A percentile compares a stretch with the other conserved stretches of the same genome.
Conservation (phyloP, 2,888 invertebrate species). For the Macrosiphum euphorbiae region DNA sequence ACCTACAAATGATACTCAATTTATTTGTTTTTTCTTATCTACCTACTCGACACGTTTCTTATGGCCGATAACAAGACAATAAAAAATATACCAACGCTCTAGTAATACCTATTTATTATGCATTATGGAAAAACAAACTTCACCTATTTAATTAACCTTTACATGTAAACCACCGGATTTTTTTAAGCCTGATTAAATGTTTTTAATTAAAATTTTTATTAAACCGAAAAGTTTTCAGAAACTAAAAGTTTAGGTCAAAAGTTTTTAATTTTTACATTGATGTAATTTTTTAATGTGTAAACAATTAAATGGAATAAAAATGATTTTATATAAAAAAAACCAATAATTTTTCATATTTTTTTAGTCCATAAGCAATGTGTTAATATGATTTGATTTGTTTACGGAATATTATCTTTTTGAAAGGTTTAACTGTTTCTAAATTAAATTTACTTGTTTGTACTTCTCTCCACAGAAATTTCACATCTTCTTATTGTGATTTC, state of each 20-base stretch:
- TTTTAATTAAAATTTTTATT: not conserved
- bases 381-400: no score
- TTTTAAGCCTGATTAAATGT: not conserved
- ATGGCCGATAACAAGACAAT: not conserved
- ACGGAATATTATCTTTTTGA: not conserved
- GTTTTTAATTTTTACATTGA: no score
- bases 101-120: not conserved
- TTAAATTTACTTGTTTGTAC: not conserved
- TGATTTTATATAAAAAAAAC: no score
- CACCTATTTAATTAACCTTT: not conserved
- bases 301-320: no score
- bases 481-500: not conserved
- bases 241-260: not conserved
- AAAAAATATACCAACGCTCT: not conserved
- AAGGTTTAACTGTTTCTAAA: not conserved
- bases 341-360: no score
- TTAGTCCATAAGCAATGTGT: no score
- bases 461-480: not conserved
- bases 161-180: not conserved
- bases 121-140: not conserved
- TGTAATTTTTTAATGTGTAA: no score
- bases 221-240: not conserved
- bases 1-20: not conserved
- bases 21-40: not conserved
- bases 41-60: no score